Evolutionary conservation across 2,113 vertebrate species (phyloP), one percentile per base, ranked within the genome.

Genomic region (Turdus rufiventris): DNA sequence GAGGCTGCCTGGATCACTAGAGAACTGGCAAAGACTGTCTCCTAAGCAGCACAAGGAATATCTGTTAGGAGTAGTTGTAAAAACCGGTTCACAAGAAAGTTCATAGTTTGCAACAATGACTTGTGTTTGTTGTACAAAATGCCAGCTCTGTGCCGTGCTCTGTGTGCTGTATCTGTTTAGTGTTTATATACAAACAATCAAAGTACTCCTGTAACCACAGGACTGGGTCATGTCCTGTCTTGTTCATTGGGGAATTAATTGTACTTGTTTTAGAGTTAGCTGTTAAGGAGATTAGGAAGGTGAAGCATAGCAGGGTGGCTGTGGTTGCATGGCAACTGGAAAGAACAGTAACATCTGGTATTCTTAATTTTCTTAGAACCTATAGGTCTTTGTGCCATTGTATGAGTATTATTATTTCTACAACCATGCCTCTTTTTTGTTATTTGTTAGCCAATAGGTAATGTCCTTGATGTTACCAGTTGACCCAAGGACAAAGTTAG

Each of bases 321-420:
- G 71, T 88, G 62, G 96, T 96, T 96, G 94, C 94, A 85, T 95
- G 93, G 94, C 95, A 96, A 96, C 93, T 95, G 78, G 75, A 76
- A 93, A 88, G 89, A 83, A 70, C 71, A 77, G 85, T 80, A 95
- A 89, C 91, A 95, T 93, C 91, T 89, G 82, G 85, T 82, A 93
- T 72, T 76, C 75, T 76, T 93, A 79, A 89, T 93, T 92, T 82
- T 89, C 93, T 90, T 76, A 60, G 68, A 88, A 89, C 47, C 38
- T 88, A 38, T 90, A 67, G 33, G 75, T 85, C 66, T 83, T 77
- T 53, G 21, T 60, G 74, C 54, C 24, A 19, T 40, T 2, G 0
- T 34, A 24, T 47, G 21, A 72, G 23, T 54, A 58, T 56, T 72
- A 57, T 75, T 87, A 20, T 85, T 93, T 62, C 47, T 83, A 43